These are phyloP conservation scores for Glaucidium brasilianum DNA, from an alignment of 2,113 vertebrate species.

Conservation along the genomic window DNA sequence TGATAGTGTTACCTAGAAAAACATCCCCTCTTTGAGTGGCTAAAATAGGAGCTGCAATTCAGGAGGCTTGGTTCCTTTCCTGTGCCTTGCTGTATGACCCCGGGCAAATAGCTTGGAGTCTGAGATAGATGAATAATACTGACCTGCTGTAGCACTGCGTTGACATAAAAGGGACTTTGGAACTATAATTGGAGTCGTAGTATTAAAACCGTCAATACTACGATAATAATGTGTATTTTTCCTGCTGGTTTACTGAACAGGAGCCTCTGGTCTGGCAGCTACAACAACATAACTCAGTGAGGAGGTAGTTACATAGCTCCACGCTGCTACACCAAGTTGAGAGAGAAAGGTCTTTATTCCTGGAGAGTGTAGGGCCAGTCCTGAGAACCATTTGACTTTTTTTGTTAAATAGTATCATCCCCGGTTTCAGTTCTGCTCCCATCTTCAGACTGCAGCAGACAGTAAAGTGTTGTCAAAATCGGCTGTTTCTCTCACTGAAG, in stretches of 20 bases:
- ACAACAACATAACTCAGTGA: background rate
- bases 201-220: background rate
- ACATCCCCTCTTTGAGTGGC: background rate
- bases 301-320: background rate
- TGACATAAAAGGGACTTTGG: background rate
- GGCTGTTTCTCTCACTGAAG: background rate
- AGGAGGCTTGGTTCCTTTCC: background rate
- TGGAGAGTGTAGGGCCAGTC: background rate
- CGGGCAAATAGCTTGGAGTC: rapidly evolving
- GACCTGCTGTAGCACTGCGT: background rate
- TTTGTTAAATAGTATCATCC: background rate
- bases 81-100: background rate
- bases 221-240: background rate
- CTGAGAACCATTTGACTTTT: background rate
- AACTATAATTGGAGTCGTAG: background rate
- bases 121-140: background rate
- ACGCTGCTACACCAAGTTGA: background rate
- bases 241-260: background rate
- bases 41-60: background rate
- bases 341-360: background rate
- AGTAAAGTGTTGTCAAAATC: background rate
- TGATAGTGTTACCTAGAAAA: background rate
- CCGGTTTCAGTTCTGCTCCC: background rate
- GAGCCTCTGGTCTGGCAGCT: background rate
- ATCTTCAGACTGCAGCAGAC: background rate